Conservation (phyloP, 2,888 invertebrate species). For the Aleiodes testaceus region DNA sequence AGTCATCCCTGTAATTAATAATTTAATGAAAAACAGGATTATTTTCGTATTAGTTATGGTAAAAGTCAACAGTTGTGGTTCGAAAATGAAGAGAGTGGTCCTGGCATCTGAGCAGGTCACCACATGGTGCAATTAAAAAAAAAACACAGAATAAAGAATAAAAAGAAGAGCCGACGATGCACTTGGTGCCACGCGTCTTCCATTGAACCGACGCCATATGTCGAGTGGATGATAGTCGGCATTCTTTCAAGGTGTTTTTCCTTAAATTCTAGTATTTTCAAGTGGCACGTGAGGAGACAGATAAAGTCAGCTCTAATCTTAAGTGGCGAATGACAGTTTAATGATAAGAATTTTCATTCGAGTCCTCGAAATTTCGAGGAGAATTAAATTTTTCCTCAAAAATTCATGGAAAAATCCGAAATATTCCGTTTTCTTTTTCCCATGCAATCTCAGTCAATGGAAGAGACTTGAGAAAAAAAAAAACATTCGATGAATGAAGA, state of each 20-base stretch:
- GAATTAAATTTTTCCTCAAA: not conserved
- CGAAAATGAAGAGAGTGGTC: conserved; percentile 48
- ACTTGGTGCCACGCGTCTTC: conserved; percentile 64
- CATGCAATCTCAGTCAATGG: conserved; percentile 6
- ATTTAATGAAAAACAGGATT: conserved; percentile 5
- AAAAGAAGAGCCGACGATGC: conserved; percentile 55
- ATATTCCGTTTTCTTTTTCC: not conserved
- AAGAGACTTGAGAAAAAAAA: conserved; percentile 18
- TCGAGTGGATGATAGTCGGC: conserved; percentile 41
- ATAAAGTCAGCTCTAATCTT: conserved; percentile 14
- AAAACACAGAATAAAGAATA: conserved; percentile 48
- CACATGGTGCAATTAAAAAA: conserved; percentile 71
- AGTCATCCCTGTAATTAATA: not conserved
- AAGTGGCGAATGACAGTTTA: conserved; percentile 21
- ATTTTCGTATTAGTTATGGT: conserved; percentile 51
- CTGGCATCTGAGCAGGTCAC: conserved; percentile 51
- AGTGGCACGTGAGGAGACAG: not conserved
- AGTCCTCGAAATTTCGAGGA: not conserved
- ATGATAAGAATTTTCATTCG: conserved; percentile 2
- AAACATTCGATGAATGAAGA: conserved; percentile 36
- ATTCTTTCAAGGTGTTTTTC: conserved; percentile 1
- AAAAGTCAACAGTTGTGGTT: conserved; percentile 42
- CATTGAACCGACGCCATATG: conserved; percentile 60
- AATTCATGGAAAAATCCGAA: not conserved
- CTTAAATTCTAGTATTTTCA: not conserved